Evolutionary conservation across 2,888 invertebrate genomes (phyloP).

Genomic region (Candidula unifasciata): DNA sequence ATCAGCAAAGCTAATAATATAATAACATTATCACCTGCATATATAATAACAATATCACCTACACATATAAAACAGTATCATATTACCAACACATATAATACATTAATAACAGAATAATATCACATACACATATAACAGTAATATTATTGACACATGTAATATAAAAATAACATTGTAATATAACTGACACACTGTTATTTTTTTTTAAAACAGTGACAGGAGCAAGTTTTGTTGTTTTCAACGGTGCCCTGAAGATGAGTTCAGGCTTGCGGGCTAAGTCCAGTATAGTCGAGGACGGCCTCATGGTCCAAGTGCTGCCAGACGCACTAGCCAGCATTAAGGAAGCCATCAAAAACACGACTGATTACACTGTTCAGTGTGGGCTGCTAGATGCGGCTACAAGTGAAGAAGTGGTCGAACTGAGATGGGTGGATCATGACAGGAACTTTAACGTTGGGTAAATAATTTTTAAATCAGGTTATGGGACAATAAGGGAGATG

Average conservation of each 20-base stretch:
- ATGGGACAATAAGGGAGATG: not conserved
- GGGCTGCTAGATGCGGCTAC: conserved; percentile 65
- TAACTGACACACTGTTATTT: no score
- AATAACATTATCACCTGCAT: no score
- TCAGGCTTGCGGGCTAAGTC: conserved; percentile 89
- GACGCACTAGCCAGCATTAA: conserved; percentile 82
- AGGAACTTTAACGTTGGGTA: conserved; percentile 87
- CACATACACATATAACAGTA: no score
- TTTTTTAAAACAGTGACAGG: conserved; percentile 84
- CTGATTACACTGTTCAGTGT: conserved; percentile 83
- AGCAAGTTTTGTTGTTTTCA: conserved; percentile 92
- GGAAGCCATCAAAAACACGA: conserved; percentile 86
- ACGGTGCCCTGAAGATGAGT: conserved; percentile 88
- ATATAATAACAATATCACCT: no score
- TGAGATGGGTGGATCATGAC: conserved; percentile 88
- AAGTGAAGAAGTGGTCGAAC: conserved; percentile 85
- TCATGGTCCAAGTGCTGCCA: conserved; percentile 87
- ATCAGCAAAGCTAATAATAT: no score
- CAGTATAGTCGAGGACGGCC: conserved; percentile 91
- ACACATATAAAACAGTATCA: no score
- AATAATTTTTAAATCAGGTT: conserved; percentile 50
- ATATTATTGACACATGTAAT: no score
- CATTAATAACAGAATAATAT: no score
- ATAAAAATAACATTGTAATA: no score
- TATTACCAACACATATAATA: no score